These are phyloP conservation scores for Plecturocebus donacophilus DNA, from an alignment of 2,113 vertebrate genomes.

Conservation along the genomic window DNA sequence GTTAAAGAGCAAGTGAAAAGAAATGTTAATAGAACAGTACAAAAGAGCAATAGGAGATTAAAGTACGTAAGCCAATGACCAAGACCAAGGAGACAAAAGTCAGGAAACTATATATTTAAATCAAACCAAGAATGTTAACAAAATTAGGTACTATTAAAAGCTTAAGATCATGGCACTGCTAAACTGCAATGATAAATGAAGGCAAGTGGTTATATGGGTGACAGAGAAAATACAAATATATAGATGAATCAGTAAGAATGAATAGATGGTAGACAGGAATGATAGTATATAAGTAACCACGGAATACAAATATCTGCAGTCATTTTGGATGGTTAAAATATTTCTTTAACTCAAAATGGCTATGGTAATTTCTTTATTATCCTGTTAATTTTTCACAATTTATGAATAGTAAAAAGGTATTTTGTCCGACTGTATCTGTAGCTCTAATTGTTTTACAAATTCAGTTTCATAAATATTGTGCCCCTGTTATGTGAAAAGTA, in stretches of 20 bases:
- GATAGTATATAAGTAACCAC: background rate
- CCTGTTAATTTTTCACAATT: background rate
- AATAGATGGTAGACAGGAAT: background rate
- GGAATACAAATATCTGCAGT: background rate
- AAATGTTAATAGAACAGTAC: background rate
- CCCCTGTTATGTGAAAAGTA: background rate
- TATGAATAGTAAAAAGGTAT: background rate
- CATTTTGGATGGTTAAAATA: background rate
- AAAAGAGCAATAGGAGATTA: background rate
- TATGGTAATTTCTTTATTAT: background rate
- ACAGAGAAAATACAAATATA: background rate
- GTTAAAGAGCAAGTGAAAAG: conserved; percentile 21
- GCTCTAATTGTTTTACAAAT: conserved; percentile 19
- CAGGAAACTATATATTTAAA: background rate
- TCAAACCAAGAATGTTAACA: conserved; percentile 35
- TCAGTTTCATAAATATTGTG: conserved; percentile 37
- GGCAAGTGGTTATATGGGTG: background rate
- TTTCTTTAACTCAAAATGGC: conserved; percentile 35
- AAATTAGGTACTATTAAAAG: conserved; percentile 24
- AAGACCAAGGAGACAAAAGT: conserved; percentile 10
- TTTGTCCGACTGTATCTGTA: background rate
- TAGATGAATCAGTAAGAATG: background rate
- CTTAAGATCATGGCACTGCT: background rate
- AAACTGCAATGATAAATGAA: conserved; percentile 28
- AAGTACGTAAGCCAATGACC: background rate